Evolutionary conservation across 1,140 invertebrate species (phyloP), one percentile per base, ranked within the genome.

Genomic region (Aporrectodea caliginosa): DNA sequence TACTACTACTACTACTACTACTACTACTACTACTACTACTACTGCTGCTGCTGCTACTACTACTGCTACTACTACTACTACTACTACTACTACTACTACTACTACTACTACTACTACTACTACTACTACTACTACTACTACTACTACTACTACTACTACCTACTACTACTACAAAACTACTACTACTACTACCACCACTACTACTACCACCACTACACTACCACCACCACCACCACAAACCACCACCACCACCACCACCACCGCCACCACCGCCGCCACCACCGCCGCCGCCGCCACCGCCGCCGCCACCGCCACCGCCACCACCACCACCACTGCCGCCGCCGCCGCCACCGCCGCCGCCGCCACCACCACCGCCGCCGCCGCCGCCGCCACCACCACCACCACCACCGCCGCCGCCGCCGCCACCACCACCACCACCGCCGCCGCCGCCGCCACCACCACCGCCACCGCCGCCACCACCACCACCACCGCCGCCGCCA

Each of bases 301-400:
- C 34, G 32, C 34, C 73, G 16, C 30, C 73, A 35, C 73, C 30
- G 27, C 31, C 73, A 34, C 73, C 73, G 14, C 31, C 73, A 75
- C 31, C 30, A 35, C 73, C 73, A 34, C 73, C 73, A 27, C 34
- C 73, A 75, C 31, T 32, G 31, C 31, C 34, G 16, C 73, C 73
- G 16, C n/a, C 34, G 27, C 31, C 34, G 27, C 31, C 34, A 35
- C 73, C 34, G 16, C 73, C 34, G 16, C 31, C 34, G 32, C 34
- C 34, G 32, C 34, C 73, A 75, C 34, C 73, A 32, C 34, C 73
- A 75, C 34, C 32, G n/a, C 31, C 14, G 6, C 6, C 43, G 78
- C 58, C 79, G 78, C 32, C 70, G 29, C 34, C 74, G 69, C 32
- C 30, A 34, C 29, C 69, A 73, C 0, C 34, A 77, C 34, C 75